Conservation (phyloP, 2,113 vertebrate species). For the Anarrhichthys ocellatus region DNA sequence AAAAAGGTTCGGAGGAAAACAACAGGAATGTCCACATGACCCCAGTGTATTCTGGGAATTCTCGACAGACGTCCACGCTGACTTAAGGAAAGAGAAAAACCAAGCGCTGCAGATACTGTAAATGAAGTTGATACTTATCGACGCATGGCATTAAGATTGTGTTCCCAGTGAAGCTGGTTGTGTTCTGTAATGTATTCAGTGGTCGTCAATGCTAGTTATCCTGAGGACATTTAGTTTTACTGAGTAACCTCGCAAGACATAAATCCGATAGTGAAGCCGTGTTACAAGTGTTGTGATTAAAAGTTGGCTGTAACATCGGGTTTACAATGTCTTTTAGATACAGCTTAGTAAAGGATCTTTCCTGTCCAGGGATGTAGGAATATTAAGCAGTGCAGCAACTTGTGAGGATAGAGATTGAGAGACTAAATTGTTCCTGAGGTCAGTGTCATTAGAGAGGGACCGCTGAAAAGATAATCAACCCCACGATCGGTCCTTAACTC, state of each 20-base stretch:
- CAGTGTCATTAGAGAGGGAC: conserved; percentile 15
- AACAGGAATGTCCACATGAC: conserved; percentile 54
- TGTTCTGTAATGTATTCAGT: conserved; percentile 7
- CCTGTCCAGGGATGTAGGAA: conserved; percentile 1
- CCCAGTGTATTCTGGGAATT: conserved; percentile 53
- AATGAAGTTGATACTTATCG: conserved; percentile 26
- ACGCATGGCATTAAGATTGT: conserved; percentile 7
- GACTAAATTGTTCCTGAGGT: conserved; percentile 21
- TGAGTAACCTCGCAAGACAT: not conserved
- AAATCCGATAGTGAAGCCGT: conserved; percentile 4
- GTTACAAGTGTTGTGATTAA: conserved; percentile 13
- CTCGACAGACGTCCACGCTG: conserved; percentile 41
- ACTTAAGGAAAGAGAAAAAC: conserved; percentile 62
- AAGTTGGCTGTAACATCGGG: not conserved
- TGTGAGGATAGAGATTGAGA: not conserved
- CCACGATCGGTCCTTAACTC: conserved; percentile 17
- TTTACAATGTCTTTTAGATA: conserved; percentile 16
- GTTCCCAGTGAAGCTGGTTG: not conserved
- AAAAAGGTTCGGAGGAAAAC: conserved; percentile 60
- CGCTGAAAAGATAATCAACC: conserved; percentile 31
- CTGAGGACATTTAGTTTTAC: not conserved
- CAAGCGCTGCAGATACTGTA: conserved; percentile 25
- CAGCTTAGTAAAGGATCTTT: not conserved
- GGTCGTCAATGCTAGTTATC: not conserved
- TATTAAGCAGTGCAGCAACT: conserved; percentile 28